Evolutionary conservation across 2,797 vertebrate species (phyloP), one percentile per base, ranked within the genome.

Genomic region (Phyllotis vaccarum): DNA sequence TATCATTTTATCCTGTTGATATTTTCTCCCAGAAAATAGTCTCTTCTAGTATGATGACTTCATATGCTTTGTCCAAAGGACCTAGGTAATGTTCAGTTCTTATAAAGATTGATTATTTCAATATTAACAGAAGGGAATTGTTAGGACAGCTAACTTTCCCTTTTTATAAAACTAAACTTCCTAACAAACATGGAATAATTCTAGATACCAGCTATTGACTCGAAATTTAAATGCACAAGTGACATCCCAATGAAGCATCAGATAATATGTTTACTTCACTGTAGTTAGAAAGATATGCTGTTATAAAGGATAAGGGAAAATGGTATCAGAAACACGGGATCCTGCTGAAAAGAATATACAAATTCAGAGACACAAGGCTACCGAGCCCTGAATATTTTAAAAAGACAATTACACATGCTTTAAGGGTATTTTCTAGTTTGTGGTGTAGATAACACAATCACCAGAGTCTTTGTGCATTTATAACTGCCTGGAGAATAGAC

Each of bases 401-500:
- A 97, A 97, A 96, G 92, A 81, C 96, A 97, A 97, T 97, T 95
- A 97, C 54, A 72, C 27, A 91, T 82, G 89, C 93, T 97, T 97
- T 94, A 96, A 82, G 94, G 92, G 66, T 94, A 96, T 96, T 97
- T 95, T 97, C 90, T 92, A 80, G 89, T 97, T 96, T 96, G 89
- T 91, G 87, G 89, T 96, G 87, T 93, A 94, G 93, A 79, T 97
- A 80, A 88, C 16, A 2, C 90, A 96, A 86, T 97, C 94, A 91
- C 76, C 52, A 91, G 94, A 86, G 62, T 68, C 66, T 96, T 91
- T 97, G 92, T 95, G 78, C 90, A 92, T 97, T 95, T 96, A 93
- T 94, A 96, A 97, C 88, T 96, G 43, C 72, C 80, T 95, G 29
- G 86, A 95, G 95, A 96, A 97, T 93, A 95, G 96, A 94, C 78